Evolutionary conservation across 1,140 invertebrate genomes (phyloP).

Genomic region (Anagrus nilaparvatae): DNA sequence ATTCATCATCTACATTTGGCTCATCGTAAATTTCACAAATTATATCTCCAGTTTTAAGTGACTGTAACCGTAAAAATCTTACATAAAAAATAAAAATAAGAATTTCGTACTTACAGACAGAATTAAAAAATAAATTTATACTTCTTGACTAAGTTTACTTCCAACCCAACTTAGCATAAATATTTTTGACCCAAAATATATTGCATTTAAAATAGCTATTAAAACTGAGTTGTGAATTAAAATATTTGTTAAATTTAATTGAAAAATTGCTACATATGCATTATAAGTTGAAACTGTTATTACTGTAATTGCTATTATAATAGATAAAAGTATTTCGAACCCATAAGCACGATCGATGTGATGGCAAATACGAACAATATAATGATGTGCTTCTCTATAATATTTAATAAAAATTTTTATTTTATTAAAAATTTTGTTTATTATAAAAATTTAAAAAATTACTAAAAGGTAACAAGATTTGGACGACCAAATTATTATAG

Average conservation of each 20-base stretch:
- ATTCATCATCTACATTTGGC: slow-evolving; percentile 16
- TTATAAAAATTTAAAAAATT: too few relatives aligned
- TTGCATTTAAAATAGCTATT: slow-evolving; percentile 5
- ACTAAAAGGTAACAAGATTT: not conserved
- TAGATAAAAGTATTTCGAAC: slow-evolving; percentile 19
- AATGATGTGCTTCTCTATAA: slow-evolving; percentile 22
- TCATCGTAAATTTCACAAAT: slow-evolving; percentile 22
- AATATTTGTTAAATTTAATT: not conserved
- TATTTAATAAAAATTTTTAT: slow-evolving; percentile 3
- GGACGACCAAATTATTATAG: too few relatives aligned
- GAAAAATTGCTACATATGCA: slow-evolving; percentile 14
- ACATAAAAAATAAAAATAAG: not conserved
- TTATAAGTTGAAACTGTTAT: slow-evolving; percentile 16
- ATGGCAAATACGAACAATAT: slow-evolving; percentile 16
- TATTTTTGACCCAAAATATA: slow-evolving; percentile 13
- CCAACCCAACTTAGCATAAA: slow-evolving; percentile 15
- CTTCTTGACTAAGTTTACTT: slow-evolving; percentile 13
- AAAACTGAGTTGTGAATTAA: not conserved
- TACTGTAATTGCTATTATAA: slow-evolving; percentile 13
- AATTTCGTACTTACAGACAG: not conserved
- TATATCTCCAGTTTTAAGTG: slow-evolving; percentile 19
- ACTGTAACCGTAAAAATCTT: slow-evolving; percentile 11
- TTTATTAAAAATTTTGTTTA: not conserved
- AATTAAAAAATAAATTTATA: not conserved
- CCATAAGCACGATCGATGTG: slow-evolving; percentile 17